These are phyloP conservation scores for Automeris io DNA, from an alignment of 2,888 invertebrate genomes.

Conservation along the genomic window DNA sequence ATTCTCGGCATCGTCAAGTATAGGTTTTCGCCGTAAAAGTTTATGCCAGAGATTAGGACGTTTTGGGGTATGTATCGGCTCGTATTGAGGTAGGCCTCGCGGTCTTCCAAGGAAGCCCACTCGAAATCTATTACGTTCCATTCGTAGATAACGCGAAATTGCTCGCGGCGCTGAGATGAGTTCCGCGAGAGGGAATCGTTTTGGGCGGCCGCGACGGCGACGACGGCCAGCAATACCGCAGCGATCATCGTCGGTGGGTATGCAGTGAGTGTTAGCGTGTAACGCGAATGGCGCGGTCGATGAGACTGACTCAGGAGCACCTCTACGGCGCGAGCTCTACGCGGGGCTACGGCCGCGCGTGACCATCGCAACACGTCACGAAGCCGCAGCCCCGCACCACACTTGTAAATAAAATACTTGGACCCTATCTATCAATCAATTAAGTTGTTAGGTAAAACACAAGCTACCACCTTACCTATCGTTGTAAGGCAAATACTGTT, in stretches of 20 bases:
- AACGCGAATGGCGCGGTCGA: conserved; percentile 50
- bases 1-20: conserved; percentile 83
- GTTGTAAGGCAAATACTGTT: neutral
- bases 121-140: conserved; percentile 84
- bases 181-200: conserved; percentile 45
- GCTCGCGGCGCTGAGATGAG: conserved; percentile 57
- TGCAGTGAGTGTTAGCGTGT: conserved; percentile 37
- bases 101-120: conserved; percentile 78
- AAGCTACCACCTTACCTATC: neutral
- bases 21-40: conserved; percentile 80
- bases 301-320: conserved; percentile 50
- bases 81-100: conserved; percentile 70
- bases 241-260: conserved; percentile 42
- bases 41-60: conserved; percentile 82
- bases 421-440: conserved; percentile 28
- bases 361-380: conserved; percentile 36
- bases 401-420: conserved; percentile 30
- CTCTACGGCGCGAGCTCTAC: conserved; percentile 22
- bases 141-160: conserved; percentile 83
- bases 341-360: conserved; percentile 32
- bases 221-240: conserved; percentile 41
- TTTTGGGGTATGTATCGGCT: conserved; percentile 81
- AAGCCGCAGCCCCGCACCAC: too few species aligned
- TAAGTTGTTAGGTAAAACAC: neutral
- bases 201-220: conserved; percentile 61